Evolutionary conservation across 2,797 vertebrate genomes (phyloP).

Genomic region (Limnodromus scolopaceus): DNA sequence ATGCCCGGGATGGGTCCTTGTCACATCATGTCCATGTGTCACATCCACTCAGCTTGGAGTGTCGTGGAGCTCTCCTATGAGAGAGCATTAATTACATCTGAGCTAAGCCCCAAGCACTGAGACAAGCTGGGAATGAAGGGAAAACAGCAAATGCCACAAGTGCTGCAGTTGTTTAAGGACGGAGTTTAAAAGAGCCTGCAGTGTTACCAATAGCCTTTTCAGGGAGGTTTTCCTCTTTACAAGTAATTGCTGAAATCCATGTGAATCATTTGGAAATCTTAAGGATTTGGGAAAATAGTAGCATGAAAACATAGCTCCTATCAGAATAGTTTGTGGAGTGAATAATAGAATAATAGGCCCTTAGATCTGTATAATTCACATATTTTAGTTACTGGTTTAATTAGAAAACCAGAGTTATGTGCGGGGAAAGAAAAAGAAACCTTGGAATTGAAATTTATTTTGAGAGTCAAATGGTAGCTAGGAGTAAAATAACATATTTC

Average conservation of each 20-base stretch:
- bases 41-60: neutral
- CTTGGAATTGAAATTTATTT: neutral
- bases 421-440: rapidly evolving
- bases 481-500: neutral
- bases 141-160: neutral
- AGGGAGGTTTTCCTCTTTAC: neutral
- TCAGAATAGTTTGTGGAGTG: neutral
- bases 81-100: neutral
- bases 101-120: neutral
- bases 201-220: neutral
- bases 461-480: neutral
- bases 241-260: neutral
- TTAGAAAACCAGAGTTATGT: neutral
- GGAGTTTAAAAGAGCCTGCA: neutral
- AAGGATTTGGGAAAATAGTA: neutral
- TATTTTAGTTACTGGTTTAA: neutral
- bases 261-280: neutral
- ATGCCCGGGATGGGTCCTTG: neutral
- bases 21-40: neutral
- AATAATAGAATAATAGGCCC: neutral
- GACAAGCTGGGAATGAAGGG: neutral
- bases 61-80: rapidly evolving
- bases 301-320: neutral
- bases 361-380: neutral
- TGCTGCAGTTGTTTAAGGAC: neutral